These are phyloP conservation scores for Cryptocephalus moraei DNA, from an alignment of 2,888 invertebrate genomes.

Conservation along the genomic window DNA sequence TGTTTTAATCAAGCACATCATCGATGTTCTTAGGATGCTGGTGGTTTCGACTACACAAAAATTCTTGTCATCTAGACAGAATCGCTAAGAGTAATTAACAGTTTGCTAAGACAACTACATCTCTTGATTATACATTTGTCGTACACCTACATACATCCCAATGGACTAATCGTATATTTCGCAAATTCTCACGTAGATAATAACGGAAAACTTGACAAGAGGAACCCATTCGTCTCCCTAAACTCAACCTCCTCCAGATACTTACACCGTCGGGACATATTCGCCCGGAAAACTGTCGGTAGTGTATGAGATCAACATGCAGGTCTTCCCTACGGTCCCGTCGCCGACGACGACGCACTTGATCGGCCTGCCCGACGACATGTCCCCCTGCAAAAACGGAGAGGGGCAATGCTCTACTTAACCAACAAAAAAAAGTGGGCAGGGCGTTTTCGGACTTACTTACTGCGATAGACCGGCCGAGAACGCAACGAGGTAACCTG, in stretches of 20 bases:
- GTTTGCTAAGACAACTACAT: too few relatives aligned
- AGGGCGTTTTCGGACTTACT: not conserved
- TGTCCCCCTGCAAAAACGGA: constrained; percentile 29
- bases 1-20: too few relatives aligned
- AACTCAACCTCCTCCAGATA: constrained; percentile 21
- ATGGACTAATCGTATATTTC: not conserved
- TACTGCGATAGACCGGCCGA: too few relatives aligned
- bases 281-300: constrained; percentile 89
- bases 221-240: not conserved
- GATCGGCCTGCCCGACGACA: constrained; percentile 88
- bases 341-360: constrained; percentile 90
- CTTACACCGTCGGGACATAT: constrained; percentile 93
- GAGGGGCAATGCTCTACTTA: not conserved
- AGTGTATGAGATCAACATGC: constrained; percentile 88
- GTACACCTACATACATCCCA: too few relatives aligned
- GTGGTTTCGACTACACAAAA: too few relatives aligned
- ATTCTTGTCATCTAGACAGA: too few relatives aligned
- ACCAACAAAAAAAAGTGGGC: not conserved
- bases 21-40: too few relatives aligned
- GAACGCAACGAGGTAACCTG: too few relatives aligned
- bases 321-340: constrained; percentile 89
- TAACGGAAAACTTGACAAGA: too few relatives aligned
- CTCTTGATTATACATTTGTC: too few relatives aligned
- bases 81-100: too few relatives aligned
- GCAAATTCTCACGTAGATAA: not conserved